Percentiles rank a stretch among this genome's conserved stretches.
Evolutionary conservation across 2,797 vertebrate genomes (phyloP).

Genomic region (Australoheros facetus): DNA sequence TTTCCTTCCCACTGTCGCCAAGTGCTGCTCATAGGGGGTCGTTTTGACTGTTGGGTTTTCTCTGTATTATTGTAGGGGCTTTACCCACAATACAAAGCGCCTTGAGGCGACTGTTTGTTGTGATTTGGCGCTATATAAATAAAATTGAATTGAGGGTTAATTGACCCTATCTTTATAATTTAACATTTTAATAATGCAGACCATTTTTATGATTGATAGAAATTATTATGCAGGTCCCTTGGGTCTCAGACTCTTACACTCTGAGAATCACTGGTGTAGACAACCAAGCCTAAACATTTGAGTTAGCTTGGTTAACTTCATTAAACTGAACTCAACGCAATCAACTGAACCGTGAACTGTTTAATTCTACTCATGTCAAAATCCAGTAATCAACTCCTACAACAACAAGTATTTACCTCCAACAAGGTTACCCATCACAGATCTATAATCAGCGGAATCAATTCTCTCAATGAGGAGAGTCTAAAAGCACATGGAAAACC

Average conservation of each 20-base stretch:
- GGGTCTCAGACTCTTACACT: background rate
- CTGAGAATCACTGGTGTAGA: background rate
- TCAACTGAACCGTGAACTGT: background rate
- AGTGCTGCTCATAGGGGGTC: too few relatives aligned
- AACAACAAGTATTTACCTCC: slow-evolving; percentile 14
- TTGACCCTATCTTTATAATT: background rate
- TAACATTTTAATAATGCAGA: background rate
- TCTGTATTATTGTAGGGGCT: too few relatives aligned
- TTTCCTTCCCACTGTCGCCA: too few relatives aligned
- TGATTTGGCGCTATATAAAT: too few relatives aligned
- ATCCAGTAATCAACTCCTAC: slow-evolving; percentile 17
- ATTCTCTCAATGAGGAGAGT: background rate
- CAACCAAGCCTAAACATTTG: background rate
- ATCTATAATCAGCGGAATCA: background rate
- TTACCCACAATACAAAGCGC: too few relatives aligned
- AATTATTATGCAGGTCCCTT: background rate
- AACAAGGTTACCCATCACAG: slow-evolving; percentile 22
- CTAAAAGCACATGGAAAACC: background rate
- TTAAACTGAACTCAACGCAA: background rate
- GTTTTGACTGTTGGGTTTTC: too few relatives aligned
- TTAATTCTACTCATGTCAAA: background rate
- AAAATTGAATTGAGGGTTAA: background rate
- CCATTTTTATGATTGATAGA: background rate
- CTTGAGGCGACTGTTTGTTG: too few relatives aligned
- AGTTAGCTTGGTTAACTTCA: background rate